Conservation (phyloP, 2,888 invertebrate species). For the Acleris sparsana region DNA sequence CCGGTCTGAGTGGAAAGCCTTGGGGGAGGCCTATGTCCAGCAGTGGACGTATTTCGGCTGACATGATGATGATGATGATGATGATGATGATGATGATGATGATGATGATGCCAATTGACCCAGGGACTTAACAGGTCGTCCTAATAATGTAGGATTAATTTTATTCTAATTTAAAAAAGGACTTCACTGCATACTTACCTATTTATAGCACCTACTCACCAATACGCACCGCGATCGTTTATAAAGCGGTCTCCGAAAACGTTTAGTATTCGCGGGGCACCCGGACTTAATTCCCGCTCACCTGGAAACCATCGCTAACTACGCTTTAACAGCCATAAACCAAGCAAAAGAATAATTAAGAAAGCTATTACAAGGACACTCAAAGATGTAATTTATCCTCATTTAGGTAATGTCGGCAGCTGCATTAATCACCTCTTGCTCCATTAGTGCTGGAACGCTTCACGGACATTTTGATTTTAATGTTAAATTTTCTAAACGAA, state of each 20-base stretch:
- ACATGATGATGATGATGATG: too few species aligned
- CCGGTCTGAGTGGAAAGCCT: too few species aligned
- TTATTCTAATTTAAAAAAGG: too few species aligned
- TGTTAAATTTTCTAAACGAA: constrained; percentile 35
- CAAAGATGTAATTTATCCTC: constrained; percentile 77
- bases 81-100: too few species aligned
- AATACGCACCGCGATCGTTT: constrained; percentile 4
- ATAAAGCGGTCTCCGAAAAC: background rate
- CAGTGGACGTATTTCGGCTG: too few species aligned
- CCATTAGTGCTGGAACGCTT: constrained; percentile 67
- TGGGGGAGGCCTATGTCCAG: too few species aligned
- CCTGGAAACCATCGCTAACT: constrained; percentile 41
- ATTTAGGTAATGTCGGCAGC: constrained; percentile 73
- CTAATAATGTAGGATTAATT: too few species aligned
- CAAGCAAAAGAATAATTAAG: constrained; percentile 69
- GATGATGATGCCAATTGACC: too few species aligned
- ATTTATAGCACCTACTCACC: background rate
- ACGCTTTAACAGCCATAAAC: constrained; percentile 54
- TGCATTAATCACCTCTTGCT: constrained; percentile 72
- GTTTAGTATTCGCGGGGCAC: constrained; percentile 15
- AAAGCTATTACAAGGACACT: constrained; percentile 64
- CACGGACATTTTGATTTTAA: constrained; percentile 63
- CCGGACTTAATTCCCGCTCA: constrained; percentile 17
- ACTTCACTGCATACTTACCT: background rate
- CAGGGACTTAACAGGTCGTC: too few species aligned